Conservation (phyloP, 2,888 invertebrate species). For the Rhagophthalmus giganteus region DNA sequence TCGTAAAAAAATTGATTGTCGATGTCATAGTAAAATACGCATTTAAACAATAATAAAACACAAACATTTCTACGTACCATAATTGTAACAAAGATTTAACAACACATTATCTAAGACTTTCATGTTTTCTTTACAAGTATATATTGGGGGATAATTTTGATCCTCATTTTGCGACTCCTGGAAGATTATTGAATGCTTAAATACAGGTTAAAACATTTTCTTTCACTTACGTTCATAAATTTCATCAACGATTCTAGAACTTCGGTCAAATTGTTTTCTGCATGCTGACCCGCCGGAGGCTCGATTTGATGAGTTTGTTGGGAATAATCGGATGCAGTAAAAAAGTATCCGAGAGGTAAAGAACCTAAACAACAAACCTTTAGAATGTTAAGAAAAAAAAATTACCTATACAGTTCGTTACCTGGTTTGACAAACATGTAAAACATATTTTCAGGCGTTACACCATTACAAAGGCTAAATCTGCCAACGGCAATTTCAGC, state of each 20-base stretch:
- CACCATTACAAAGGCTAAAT: constrained; percentile 56
- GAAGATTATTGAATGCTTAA: not conserved
- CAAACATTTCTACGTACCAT: too few species aligned
- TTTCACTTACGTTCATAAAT: constrained; percentile 50
- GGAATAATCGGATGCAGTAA: constrained; percentile 51
- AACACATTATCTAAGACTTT: constrained; percentile 48
- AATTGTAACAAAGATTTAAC: constrained; percentile 36
- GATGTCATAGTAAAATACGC: too few species aligned
- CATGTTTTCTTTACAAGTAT: constrained; percentile 47
- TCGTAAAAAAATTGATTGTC: too few species aligned
- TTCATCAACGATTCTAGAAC: constrained; percentile 50
- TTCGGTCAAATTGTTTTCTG: constrained; percentile 40
- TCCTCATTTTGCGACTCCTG: not conserved
- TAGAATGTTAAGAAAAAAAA: too few species aligned
- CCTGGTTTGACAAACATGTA: constrained; percentile 56
- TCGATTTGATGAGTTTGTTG: constrained; percentile 55
- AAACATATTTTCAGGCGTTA: constrained; percentile 49
- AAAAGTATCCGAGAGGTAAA: constrained; percentile 54
- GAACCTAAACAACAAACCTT: too few species aligned
- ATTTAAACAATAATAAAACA: too few species aligned
- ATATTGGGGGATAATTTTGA: constrained; percentile 53
- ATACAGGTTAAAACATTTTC: not conserved
- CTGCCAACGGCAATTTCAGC: constrained; percentile 59
- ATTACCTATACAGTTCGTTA: too few species aligned
- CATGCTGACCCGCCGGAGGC: constrained; percentile 45